Evolutionary conservation across 37 sponge, comb jelly and placozoan genomes (phyloP), one percentile per base, ranked within the genome.

Genomic region (Spongilla lacustris): DNA sequence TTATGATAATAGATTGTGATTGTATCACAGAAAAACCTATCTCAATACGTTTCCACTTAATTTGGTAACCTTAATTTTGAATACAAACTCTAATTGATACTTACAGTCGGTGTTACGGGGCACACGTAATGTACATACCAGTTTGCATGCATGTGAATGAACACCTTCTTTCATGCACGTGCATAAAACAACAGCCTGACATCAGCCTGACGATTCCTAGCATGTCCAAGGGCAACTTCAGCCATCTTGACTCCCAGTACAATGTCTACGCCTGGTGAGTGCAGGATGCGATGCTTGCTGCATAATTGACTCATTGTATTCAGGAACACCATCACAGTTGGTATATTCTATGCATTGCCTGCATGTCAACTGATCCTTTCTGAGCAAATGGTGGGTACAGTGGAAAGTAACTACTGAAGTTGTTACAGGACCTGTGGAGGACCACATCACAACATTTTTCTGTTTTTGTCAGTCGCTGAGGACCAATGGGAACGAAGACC

Each of bases 401-500:
- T 5, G 27, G 3, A 6, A 41, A 41, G 6, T 9, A 9, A 41
- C 41, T 6, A 41, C 41, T 41, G 41, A 41, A n/a, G n/a, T n/a
- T n/a, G n/a, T n/a, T n/a, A n/a, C n/a, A n/a, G n/a, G n/a, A n/a
- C n/a, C n/a, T n/a, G n/a, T n/a, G n/a, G n/a, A n/a, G n/a, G n/a
- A n/a, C n/a, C n/a, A n/a, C n/a, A n/a, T n/a, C n/a, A n/a, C n/a
- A n/a, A n/a, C 6, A 9, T 41, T 41, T 6, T 68, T 66, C 36
- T 35, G 0, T 0, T n/a, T 8, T 23, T 17, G 36, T 2, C 66
- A 87, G 90, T 34, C 88, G 35, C 33, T 87, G 79, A 81, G 92
- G 79, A 69, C 69, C 29, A 90, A 90, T 77, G 99, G 99, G 13
- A 93, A 98, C 78, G 83, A 95, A 72, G 97, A 98, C 73, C 76